Percentiles rank a stretch among this genome's conserved stretches.
Conservation (phyloP, 2,888 invertebrate species). For the Noctua fimbriata region DNA sequence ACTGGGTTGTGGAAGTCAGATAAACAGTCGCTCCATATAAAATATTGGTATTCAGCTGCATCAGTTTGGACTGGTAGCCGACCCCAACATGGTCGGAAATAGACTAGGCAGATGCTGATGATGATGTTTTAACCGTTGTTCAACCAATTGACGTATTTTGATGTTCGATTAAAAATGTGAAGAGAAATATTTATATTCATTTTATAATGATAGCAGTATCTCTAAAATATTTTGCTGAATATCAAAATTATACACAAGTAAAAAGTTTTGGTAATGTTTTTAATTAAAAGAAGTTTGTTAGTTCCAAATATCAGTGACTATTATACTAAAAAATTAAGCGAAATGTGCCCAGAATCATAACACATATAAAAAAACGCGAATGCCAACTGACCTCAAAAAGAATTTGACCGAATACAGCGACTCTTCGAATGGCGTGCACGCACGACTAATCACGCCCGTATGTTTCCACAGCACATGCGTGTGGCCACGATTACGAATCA, state of each 20-base stretch:
- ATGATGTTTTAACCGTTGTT: not conserved
- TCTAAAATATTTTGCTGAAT: not conserved
- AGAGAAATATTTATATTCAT: not conserved
- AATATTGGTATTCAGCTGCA: too few species aligned
- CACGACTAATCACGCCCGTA: constrained; percentile 33
- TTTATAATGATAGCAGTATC: not conserved
- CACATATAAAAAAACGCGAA: not conserved
- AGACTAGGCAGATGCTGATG: too few species aligned
- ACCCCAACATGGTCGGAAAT: not conserved
- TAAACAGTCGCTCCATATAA: too few species aligned
- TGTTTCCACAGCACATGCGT: constrained; percentile 71
- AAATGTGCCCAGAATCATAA: not conserved
- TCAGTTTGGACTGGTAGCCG: too few species aligned
- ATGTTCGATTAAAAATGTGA: not conserved
- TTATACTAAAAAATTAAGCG: not conserved
- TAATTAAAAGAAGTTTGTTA: not conserved
- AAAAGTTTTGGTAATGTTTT: not conserved
- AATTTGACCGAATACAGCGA: not conserved
- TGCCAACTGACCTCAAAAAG: not conserved
- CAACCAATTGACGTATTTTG: not conserved
- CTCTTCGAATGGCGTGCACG: not conserved
- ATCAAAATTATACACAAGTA: not conserved
- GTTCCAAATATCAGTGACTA: not conserved
- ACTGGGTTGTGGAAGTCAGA: too few species aligned
- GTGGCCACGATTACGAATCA: constrained; percentile 79